Conservation (phyloP, 2,888 invertebrate species). For the Hyposoter dolosus region DNA sequence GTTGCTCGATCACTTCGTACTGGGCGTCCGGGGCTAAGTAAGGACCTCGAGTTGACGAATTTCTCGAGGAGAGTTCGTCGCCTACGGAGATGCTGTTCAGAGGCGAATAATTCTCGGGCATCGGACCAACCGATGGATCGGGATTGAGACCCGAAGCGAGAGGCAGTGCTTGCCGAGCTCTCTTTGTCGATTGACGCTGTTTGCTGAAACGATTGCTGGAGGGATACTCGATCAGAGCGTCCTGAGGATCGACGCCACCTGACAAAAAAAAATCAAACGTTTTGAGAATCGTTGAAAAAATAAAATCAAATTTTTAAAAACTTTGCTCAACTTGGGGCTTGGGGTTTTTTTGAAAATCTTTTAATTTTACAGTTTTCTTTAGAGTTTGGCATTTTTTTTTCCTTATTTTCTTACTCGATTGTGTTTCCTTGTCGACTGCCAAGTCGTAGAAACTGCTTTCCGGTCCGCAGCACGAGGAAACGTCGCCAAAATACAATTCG, state of each 20-base stretch:
- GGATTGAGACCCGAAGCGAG: slow-evolving; percentile 85
- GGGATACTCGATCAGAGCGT: slow-evolving; percentile 86
- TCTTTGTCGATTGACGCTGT: slow-evolving; percentile 86
- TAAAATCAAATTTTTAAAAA: no score
- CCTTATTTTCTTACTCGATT: slow-evolving; percentile 50
- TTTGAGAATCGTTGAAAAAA: neutral
- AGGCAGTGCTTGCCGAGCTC: slow-evolving; percentile 86
- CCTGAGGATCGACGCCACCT: slow-evolving; percentile 82
- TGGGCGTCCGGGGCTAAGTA: slow-evolving; percentile 88
- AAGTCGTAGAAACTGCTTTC: slow-evolving; percentile 87
- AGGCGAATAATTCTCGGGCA: slow-evolving; percentile 82
- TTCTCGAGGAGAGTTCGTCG: slow-evolving; percentile 77
- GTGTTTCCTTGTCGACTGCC: slow-evolving; percentile 85
- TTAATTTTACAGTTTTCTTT: neutral
- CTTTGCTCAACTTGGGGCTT: no score
- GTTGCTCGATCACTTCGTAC: slow-evolving; percentile 87
- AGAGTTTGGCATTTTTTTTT: neutral
- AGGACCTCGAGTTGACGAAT: slow-evolving; percentile 81
- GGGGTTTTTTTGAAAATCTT: no score
- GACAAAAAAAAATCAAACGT: neutral
- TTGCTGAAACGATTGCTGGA: slow-evolving; percentile 85
- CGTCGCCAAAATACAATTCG: slow-evolving; percentile 94
- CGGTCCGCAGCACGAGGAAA: slow-evolving; percentile 91
- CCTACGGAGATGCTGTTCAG: slow-evolving; percentile 72
- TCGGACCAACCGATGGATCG: slow-evolving; percentile 78